These are phyloP conservation scores for Caenorhabditis virilis DNA, from an alignment of 2,888 invertebrate species.

Conservation along the genomic window DNA sequence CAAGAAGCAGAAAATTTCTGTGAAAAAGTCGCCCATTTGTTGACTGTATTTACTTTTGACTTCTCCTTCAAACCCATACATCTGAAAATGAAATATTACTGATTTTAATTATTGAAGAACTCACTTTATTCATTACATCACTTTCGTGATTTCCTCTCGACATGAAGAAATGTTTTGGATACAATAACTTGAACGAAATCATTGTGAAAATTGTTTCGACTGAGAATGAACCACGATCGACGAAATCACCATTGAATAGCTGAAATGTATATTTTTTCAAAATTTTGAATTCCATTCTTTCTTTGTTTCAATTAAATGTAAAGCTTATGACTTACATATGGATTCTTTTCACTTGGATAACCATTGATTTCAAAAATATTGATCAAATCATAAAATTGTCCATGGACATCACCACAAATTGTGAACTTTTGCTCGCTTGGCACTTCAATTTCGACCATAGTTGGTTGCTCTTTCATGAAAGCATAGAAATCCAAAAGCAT, in stretches of 20 bases:
- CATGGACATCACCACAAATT: conserved; percentile 97
- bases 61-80: conserved; percentile 99
- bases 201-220: conserved; percentile 97
- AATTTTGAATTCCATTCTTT: no score
- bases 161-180: conserved; percentile 94
- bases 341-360: conserved; percentile 90
- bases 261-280: conserved; percentile 66
- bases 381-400: conserved; percentile 96
- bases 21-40: conserved; percentile 95
- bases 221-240: conserved; percentile 97
- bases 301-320: no score
- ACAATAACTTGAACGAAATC: conserved; percentile 93
- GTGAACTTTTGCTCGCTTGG: conserved; percentile 78
- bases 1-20: conserved; percentile 96
- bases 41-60: conserved; percentile 89
- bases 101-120: conserved; percentile 38
- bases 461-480: conserved; percentile 77
- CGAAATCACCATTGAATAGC: conserved; percentile 98
- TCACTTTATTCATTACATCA: conserved; percentile 83
- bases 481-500: conserved; percentile 88
- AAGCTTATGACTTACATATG: conserved; percentile 88
- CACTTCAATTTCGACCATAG: conserved; percentile 87
- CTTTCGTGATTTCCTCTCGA: conserved; percentile 99
- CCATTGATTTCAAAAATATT: conserved; percentile 97
- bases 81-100: conserved; percentile 74